Evolutionary conservation across 2,888 invertebrate species (phyloP).

Genomic region (Erannis defoliaria): DNA sequence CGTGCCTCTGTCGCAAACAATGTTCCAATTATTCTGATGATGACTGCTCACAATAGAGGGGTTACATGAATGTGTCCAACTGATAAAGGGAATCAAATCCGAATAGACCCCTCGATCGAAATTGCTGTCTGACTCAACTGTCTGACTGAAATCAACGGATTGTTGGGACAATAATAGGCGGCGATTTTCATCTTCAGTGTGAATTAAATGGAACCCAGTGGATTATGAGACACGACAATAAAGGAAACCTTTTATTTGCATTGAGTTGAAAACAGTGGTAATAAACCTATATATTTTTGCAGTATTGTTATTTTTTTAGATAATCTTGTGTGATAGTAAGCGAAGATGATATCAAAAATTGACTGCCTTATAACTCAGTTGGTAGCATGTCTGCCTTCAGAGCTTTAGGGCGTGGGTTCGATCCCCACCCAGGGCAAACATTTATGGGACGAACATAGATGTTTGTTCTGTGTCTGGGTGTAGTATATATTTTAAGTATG

Average conservation of each 20-base stretch:
- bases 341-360: too few species aligned
- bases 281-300: too few species aligned
- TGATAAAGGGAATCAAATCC: slow-evolving; percentile 33
- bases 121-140: slow-evolving; percentile 28
- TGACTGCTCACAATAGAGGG: slow-evolving; percentile 18
- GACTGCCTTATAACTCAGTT: too few species aligned
- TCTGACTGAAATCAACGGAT: slow-evolving; percentile 26
- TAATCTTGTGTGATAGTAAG: too few species aligned
- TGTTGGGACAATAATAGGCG: slow-evolving; percentile 20
- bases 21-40: slow-evolving; percentile 27
- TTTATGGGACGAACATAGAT: too few species aligned
- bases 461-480: too few species aligned
- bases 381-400: too few species aligned
- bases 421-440: too few species aligned
- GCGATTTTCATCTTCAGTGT: slow-evolving; percentile 18
- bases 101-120: slow-evolving; percentile 24
- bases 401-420: too few species aligned
- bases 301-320: too few species aligned
- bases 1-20: background rate
- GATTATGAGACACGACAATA: background rate
- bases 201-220: slow-evolving; percentile 5
- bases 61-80: slow-evolving; percentile 30
- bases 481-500: too few species aligned
- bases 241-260: background rate
- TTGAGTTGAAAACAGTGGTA: too few species aligned